A percentile compares a stretch with the other conserved stretches of the same genome.
phyloP scores from a whole-genome alignment of 2,888 invertebrate species.

The Drosophila multiciliata region DNA sequence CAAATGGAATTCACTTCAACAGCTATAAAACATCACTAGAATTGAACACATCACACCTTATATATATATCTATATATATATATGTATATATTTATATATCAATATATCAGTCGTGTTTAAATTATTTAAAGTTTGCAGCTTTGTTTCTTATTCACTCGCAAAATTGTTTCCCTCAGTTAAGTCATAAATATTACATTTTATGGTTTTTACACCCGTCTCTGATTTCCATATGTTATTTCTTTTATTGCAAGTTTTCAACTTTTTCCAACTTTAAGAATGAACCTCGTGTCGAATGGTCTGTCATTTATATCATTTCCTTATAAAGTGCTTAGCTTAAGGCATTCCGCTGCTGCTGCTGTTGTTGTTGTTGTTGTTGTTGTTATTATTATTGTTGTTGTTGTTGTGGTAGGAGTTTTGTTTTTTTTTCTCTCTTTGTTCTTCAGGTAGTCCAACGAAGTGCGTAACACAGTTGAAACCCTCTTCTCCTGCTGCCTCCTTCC shows the following conservation, averaged over 20 bases:
- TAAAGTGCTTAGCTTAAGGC: slow-evolving; percentile 39
- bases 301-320: slow-evolving; percentile 45
- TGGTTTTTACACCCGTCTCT: not conserved
- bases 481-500: not conserved
- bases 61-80: too few species aligned
- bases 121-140: not conserved
- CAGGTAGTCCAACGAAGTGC: slow-evolving; percentile 49
- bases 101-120: not conserved
- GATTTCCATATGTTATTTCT: not conserved
- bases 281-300: slow-evolving; percentile 28
- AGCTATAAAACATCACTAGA: not conserved
- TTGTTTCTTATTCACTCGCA: not conserved
- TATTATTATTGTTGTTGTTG: slow-evolving; percentile 21
- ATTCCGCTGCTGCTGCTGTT: slow-evolving; percentile 23
- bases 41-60: not conserved
- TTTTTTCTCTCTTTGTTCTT: slow-evolving; percentile 25
- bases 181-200: not conserved
- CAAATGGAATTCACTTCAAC: not conserved
- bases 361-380: slow-evolving; percentile 27
- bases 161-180: not conserved
- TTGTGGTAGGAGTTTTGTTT: slow-evolving; percentile 28
- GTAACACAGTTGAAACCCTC: slow-evolving; percentile 43
- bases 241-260: not conserved
- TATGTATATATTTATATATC: too few species aligned
- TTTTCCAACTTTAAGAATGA: slow-evolving; percentile 19